Conservation (phyloP, 2,797 vertebrate species). For the Parotocinclus haroldoi region DNA sequence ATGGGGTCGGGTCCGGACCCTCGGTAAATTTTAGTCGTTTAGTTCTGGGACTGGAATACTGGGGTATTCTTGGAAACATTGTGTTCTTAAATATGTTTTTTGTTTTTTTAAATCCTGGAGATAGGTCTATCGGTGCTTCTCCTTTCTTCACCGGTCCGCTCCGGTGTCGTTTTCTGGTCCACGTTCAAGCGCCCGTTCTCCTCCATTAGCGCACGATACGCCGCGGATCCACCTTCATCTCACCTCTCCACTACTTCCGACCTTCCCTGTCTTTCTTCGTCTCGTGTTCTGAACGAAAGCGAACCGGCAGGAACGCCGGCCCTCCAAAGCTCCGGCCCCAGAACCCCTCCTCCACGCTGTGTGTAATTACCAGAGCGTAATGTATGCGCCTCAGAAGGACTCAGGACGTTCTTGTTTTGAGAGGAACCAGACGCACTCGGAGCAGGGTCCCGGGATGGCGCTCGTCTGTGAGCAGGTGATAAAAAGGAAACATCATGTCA, state of each 20-base stretch:
- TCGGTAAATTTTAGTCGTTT: too few relatives aligned
- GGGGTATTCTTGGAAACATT: too few relatives aligned
- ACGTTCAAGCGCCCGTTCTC: too few relatives aligned
- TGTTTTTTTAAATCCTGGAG: too few relatives aligned
- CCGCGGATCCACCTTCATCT: too few relatives aligned
- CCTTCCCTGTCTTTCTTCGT: not conserved
- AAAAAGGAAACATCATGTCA: conserved; percentile 55
- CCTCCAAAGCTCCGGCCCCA: conserved; percentile 20
- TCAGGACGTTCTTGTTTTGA: conserved; percentile 33
- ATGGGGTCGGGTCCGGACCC: too few relatives aligned
- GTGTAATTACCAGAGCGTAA: conserved; percentile 39
- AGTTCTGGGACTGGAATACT: too few relatives aligned
- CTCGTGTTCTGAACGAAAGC: not conserved
- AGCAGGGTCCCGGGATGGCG: conserved; percentile 25
- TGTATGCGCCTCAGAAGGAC: conserved; percentile 31
- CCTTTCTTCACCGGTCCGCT: not conserved
- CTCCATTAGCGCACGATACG: too few relatives aligned
- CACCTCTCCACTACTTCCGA: not conserved
- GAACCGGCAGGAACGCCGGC: not conserved
- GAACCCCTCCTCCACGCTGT: conserved; percentile 24
- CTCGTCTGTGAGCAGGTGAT: conserved; percentile 53
- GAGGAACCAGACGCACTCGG: conserved; percentile 46
- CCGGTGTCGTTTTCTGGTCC: not conserved
- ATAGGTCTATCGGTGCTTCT: too few relatives aligned
- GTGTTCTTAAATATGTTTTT: too few relatives aligned